Evolutionary conservation across 2,797 vertebrate species (phyloP).

Genomic region (Poecilia gillii): DNA sequence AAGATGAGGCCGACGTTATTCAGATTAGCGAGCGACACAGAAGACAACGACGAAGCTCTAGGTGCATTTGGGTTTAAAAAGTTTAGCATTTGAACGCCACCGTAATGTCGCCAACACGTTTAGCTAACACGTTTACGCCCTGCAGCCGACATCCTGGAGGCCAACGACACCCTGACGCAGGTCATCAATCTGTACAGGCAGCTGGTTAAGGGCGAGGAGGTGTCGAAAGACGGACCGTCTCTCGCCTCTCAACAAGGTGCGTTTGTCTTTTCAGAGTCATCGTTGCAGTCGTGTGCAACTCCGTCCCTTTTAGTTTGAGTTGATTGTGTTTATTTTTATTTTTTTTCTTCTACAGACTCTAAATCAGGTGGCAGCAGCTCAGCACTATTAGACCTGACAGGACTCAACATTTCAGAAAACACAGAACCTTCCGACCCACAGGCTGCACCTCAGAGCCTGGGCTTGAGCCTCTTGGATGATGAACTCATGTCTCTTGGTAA

Average conservation of each 20-base stretch:
- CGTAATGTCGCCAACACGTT: slow-evolving; percentile 13
- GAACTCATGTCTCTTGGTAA: slow-evolving; percentile 97
- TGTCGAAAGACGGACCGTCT: slow-evolving; percentile 83
- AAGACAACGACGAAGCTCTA: slow-evolving; percentile 95
- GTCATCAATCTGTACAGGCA: slow-evolving; percentile 96
- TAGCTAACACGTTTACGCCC: slow-evolving; percentile 23
- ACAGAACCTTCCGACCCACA: slow-evolving; percentile 71
- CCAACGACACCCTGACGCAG: slow-evolving; percentile 96
- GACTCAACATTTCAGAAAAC: slow-evolving; percentile 83
- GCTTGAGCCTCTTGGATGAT: slow-evolving; percentile 91
- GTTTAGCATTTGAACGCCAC: neutral
- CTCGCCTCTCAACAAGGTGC: slow-evolving; percentile 80
- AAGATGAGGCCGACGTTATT: slow-evolving; percentile 97
- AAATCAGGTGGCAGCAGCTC: slow-evolving; percentile 81
- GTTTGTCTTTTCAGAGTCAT: neutral
- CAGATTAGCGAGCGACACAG: slow-evolving; percentile 96
- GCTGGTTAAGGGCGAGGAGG: slow-evolving; percentile 91
- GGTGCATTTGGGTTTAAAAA: slow-evolving; percentile 77
- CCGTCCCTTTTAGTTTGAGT: neutral
- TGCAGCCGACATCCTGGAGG: slow-evolving; percentile 94
- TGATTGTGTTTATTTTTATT: neutral
- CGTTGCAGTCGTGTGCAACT: neutral
- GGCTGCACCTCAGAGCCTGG: slow-evolving; percentile 76
- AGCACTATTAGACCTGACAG: slow-evolving; percentile 91
- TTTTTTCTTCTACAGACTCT: neutral